Evolutionary conservation across 2,888 invertebrate genomes (phyloP).

Genomic region (Acronicta leporina): DNA sequence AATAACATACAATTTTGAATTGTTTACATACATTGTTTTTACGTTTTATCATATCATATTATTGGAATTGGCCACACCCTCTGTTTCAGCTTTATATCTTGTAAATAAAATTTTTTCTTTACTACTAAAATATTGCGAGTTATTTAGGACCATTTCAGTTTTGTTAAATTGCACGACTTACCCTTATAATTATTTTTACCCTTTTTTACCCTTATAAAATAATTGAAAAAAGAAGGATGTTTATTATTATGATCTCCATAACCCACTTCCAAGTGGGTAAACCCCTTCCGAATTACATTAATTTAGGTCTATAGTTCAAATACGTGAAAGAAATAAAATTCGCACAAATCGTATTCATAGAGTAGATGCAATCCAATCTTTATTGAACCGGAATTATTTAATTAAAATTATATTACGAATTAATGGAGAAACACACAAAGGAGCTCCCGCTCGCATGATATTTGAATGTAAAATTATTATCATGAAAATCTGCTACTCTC

Average conservation of each 20-base stretch:
- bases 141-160: constrained; percentile 1
- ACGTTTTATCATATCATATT: constrained; percentile 65
- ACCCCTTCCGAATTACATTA: too few species aligned
- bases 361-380: background rate
- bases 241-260: too few species aligned
- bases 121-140: constrained; percentile 9
- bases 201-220: too few species aligned
- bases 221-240: too few species aligned
- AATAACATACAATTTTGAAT: constrained; percentile 34
- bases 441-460: constrained; percentile 17
- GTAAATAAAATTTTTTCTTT: background rate
- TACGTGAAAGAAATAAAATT: too few species aligned
- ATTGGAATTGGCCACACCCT: constrained; percentile 64
- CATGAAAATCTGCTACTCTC: constrained; percentile 34
- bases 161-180: background rate
- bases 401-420: background rate
- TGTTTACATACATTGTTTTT: constrained; percentile 40
- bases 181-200: too few species aligned
- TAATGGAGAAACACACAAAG: constrained; percentile 30
- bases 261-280: too few species aligned
- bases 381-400: background rate
- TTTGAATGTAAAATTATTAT: constrained; percentile 18
- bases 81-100: constrained; percentile 25
- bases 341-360: too few species aligned
- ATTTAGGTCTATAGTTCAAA: too few species aligned